Evolutionary conservation across 2,797 vertebrate species (phyloP), one percentile per base, ranked within the genome.

Genomic region (Chanos chanos): DNA sequence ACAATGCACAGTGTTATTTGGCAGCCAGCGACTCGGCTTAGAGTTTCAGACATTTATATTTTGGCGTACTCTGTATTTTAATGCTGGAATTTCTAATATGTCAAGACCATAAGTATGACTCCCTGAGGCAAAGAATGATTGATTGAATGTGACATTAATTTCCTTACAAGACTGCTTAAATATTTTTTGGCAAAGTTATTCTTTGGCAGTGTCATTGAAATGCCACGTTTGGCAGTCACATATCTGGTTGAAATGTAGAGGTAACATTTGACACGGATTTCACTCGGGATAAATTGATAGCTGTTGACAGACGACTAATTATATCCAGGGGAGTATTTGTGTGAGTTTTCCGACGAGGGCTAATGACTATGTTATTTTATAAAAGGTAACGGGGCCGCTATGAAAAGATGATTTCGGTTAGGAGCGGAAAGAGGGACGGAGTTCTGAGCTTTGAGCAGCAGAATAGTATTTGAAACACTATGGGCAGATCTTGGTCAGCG

Each of bases 61-160:
- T 70, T 41, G 69, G 81, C 77, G 82, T 77, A 81, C 80, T 72
- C 75, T 80, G 72, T 81, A 73, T 79, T 78, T 85, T 81, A 81
- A 83, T 83, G 76, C 83, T 86, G 81, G 85, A 82, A 85, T 87
- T 81, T 75, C 76, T 86, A 86, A 87, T 84, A 60, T 83, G 74
- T 83, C 81, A 83, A 82, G 82, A 89, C 85, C 77, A 73, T 68
- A 83, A 88, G 83, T 81, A 85, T 78, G 80, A 85, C 80, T 76
- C 77, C 73, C 76, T 36, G 10, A 65, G 74, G 73, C 78, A 73
- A 82, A 83, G 83, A 77, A 79, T 88, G 86, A 89, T 85, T 87
- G 83, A 90, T 86, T 83, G 77, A 83, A 84, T 77, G 73, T 89
- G 87, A 89, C 86, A 85, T 85, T 89, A 88, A 86, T 87, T 84